Base-by-base conservation (phyloP, 2,797 vertebrate genomes). In the Labroides dimidiatus region DNA sequence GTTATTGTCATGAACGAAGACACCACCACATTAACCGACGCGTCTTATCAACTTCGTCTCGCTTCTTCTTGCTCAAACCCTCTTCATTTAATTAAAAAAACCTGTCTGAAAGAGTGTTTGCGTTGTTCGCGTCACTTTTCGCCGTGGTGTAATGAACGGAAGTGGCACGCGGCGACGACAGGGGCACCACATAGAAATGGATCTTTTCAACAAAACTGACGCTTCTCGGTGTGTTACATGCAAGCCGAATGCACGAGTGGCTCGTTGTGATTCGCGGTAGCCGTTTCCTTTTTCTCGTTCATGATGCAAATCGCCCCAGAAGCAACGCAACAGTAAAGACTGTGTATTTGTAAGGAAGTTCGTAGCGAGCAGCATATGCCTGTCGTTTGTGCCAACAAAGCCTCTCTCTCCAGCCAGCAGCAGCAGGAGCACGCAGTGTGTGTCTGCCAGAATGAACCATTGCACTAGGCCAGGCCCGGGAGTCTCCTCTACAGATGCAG, bases 381-480 rank as follows among this genome's bases (percentile, higher is more conserved):
- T 27, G 58, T 52, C 16, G 49, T 30, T 17, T 64, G 44, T 70
- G 85, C 82, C 90, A 92, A 91, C 92, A 92, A 92, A 92, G 90
- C 90, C 72, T 63, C 52, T 62, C 64, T 85, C 53, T 53, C 37
- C n/a, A n/a, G 78, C 75, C 78, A 71, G 74, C 78, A 80, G 69
- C 58, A 75, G 68, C 50, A 78, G 58, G 42, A 78, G 74, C 72
- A 48, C 54, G 71, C 69, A 76, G 66, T 30, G 55, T 52, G 57
- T 58, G 52, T 62, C 58, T 63, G 56, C 60, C 64, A 75, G 53
- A 51, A 20, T 45, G 69, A 63, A 55, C 39, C 63, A 16, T 53
- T 45, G 67, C 81, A 69, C 69, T n/a, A 48, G 74, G 58, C 80
- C 87, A 41, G 64, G 67, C 75, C 81, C 17, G 66, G 47, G 55